Base-by-base conservation (phyloP, 2,888 invertebrate species). In the Dynastes hyllus region DNA sequence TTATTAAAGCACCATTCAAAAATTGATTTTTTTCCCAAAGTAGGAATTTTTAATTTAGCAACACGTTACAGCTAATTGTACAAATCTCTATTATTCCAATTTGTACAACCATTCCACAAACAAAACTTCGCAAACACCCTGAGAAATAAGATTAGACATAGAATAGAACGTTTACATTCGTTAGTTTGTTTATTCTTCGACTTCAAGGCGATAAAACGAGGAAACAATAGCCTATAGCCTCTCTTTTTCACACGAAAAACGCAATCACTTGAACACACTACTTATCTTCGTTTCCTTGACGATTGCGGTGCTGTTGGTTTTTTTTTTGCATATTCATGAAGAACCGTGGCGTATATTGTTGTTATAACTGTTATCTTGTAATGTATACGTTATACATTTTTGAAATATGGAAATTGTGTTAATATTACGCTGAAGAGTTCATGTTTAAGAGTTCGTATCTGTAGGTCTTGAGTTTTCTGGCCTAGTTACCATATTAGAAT, bases 281-380 rank as follows among this genome's bases (percentile, higher is more conserved):
- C 6, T 32, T 63, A 63, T 63, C 63, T 63, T n/a, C 29, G 63
- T 63, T 63, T 63, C 63, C 32, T 63, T 63, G 29, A 27, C 50
- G 67, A 67, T 45, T 67, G 66, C 45, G 45, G 8, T 45, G 45
- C 9, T 45, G 45, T 45, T 45, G 45, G 4, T 32, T 32, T 32
- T 32, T 67, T 45, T 16, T 67, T 67, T 67, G 50, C 11, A 67
- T 67, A 67, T 67, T 67, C 67, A 50, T 67, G 22, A 50, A 45
- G 11, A 63, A 2, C 13, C 63, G 63, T 13, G 32, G 27, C 63
- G n/a, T 63, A 61, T 16, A 61, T 29, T n/a, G 53, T 53, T n/a
- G n/a, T 53, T n/a, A 4, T 32, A 63, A 58, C 27, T 58, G 55
- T 58, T 58, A 22, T 58, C 16, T 63, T 27, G 9, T 32, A 63